Base-by-base conservation (phyloP, 2,888 invertebrate genomes). In the Iphiclides podalirius region DNA sequence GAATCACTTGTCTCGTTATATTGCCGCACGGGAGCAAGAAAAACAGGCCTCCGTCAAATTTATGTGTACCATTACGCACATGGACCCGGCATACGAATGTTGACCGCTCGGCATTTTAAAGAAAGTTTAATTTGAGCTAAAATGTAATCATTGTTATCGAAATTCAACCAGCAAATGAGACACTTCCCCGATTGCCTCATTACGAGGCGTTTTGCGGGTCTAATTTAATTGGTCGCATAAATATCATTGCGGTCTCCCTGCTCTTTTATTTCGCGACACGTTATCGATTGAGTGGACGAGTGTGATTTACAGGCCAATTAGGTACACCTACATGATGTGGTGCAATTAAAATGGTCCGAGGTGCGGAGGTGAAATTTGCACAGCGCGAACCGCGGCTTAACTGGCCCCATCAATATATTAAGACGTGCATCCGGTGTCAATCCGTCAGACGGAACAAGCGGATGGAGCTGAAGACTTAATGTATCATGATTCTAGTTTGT, bases 1-100 rank as follows among this genome's bases (percentile, higher is more conserved):
- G 70, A 76, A 75, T 76, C 75, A 75, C 73, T 69, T 66, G 74
- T 75, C 77, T 83, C 76, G 72, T 82, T 82, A 83, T n/a, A 74
- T 57, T 60, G 67, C 66, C 58, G n/a, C n/a, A 45, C 51, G 59
- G 57, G 55, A 57, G 60, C 60, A 58, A 57, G 54, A 66, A 69
- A 75, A 80, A 74, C 75, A 62, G 65, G 67, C 60, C 65, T 63
- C 64, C 57, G 61, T 77, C 72, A 75, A 77, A 80, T 79, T 82
- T 80, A 81, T 80, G 70, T 70, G 62, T 64, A 66, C 67, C 76
- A 78, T 81, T 78, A 79, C n/a, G n/a, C n/a, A n/a, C n/a, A n/a
- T 70, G 70, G 70, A 66, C 65, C 68, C 70, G 37, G 46, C 51
- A 55, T 53, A 57, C 53, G 59, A 59, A 64, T 65, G 67, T 68